Conservation (phyloP, 2,888 invertebrate species). For the Leptopilina myrica region DNA sequence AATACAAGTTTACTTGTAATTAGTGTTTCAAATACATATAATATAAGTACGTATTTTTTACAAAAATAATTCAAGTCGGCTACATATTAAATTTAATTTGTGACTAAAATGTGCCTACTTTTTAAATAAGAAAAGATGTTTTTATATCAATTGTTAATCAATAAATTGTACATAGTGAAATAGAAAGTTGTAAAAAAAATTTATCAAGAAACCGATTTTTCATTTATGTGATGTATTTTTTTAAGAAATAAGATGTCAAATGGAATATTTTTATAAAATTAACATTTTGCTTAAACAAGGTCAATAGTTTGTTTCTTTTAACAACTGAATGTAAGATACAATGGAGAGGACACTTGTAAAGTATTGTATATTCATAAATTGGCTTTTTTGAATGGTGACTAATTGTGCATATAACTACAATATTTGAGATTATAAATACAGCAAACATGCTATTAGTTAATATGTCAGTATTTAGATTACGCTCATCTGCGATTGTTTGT, state of each 20-base stretch:
- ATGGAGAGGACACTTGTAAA: not conserved
- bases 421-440: slow-evolving; percentile 66
- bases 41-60: slow-evolving; percentile 41
- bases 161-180: slow-evolving; percentile 4
- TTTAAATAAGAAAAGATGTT: not conserved
- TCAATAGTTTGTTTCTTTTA: too few species aligned
- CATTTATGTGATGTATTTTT: not conserved
- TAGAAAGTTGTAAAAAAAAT: slow-evolving; percentile 6
- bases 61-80: slow-evolving; percentile 25
- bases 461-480: slow-evolving; percentile 75
- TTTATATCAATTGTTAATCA: not conserved
- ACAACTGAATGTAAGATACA: too few species aligned
- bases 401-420: slow-evolving; percentile 47
- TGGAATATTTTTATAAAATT: slow-evolving; percentile 16
- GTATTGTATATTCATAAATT: slow-evolving; percentile 2
- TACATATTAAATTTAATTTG: slow-evolving; percentile 14
- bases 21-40: slow-evolving; percentile 37
- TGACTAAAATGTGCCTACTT: not conserved
- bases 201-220: not conserved
- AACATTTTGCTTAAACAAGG: not conserved
- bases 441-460: slow-evolving; percentile 69
- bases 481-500: slow-evolving; percentile 75
- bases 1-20: slow-evolving; percentile 46
- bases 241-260: not conserved
- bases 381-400: slow-evolving; percentile 20